Evolutionary conservation across 2,113 vertebrate species (phyloP), one percentile per base, ranked within the genome.

Genomic region (Emydura subglobosa): DNA sequence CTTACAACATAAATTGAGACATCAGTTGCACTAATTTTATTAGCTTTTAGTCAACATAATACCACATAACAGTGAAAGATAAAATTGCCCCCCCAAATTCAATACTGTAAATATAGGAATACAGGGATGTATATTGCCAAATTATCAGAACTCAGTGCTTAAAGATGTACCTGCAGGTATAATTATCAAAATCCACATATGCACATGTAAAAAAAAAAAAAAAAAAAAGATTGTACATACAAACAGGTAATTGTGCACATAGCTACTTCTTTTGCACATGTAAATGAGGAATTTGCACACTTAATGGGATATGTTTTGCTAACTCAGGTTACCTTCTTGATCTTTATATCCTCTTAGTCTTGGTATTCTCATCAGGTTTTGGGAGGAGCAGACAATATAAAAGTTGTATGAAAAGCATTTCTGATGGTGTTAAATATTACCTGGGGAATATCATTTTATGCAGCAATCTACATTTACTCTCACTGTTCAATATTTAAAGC

Each of bases 161-260:
- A 53, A 53, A 50, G 13, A 50, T 50, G 50, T 50, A 50, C 16
- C 16, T 17, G 51, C 51, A 53, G 13, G 14, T 53, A 53, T 5
- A 53, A 17, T 95, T 97, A 96, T 93, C 93, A 94, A 91, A 93
- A 95, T 65, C 90, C 92, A 96, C 51, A 53, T 97, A 93, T 94
- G 85, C 34, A 9, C 92, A 74, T 88, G 79, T 92, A 94, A 6
- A 47, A 47, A 47, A 96, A 94, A 94, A 6, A 47, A 47, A 47
- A 96, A 94, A 83, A 91, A 96, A 95, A 94, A 93, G 96, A 88
- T 88, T 95, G 80, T 92, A 61, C 82, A 91, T 90, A 82, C 92
- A 91, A 42, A 79, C 54, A 10, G 90, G 88, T 90, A 9, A 86
- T 83, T 55, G 24, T 82, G 86, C 91, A 96, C 24, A 1, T 82